These are phyloP conservation scores for Achlya flavicornis DNA, from an alignment of 2,888 invertebrate species.

Conservation along the genomic window DNA sequence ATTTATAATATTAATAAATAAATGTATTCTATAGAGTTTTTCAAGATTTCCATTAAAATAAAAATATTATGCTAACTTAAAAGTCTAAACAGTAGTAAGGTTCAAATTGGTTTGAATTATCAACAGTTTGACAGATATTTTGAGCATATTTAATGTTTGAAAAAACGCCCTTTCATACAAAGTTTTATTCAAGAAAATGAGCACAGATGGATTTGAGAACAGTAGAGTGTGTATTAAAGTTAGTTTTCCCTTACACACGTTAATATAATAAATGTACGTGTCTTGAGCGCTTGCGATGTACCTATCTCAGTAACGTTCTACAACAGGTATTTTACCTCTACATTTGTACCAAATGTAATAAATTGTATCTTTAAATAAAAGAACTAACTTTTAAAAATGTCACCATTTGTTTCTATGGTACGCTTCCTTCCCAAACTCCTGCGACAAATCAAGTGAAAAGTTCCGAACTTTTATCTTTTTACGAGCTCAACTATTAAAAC, in stretches of 20 bases:
- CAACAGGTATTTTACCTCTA: conserved; percentile 17
- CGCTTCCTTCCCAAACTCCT: not conserved
- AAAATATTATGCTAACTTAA: not conserved
- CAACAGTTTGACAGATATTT: no score
- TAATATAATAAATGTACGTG: conserved; percentile 9
- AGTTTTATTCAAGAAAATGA: conserved; percentile 37
- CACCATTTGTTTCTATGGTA: conserved; percentile 14
- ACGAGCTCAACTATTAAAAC: not conserved
- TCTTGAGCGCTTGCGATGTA: conserved; percentile 6
- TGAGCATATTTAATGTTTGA: no score
- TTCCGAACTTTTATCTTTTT: not conserved
- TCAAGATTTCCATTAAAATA: conserved; percentile 5
- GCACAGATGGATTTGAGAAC: conserved; percentile 72
- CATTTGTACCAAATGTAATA: conserved; percentile 49
- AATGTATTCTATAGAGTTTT: conserved; percentile 4
- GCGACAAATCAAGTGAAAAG: not conserved
- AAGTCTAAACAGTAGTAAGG: conserved; percentile 11
- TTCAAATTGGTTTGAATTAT: no score
- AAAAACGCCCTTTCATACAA: no score
- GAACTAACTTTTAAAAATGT: conserved; percentile 34
- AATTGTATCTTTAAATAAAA: conserved; percentile 41
- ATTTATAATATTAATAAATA: conserved; percentile 15
- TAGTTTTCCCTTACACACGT: conserved; percentile 35
- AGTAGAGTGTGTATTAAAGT: conserved; percentile 49
- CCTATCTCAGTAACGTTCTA: conserved; percentile 15